A percentile compares a stretch with the other conserved stretches of the same genome.
Evolutionary conservation across 2,113 vertebrate species (phyloP).

Genomic region (Oophaga pumilio): DNA sequence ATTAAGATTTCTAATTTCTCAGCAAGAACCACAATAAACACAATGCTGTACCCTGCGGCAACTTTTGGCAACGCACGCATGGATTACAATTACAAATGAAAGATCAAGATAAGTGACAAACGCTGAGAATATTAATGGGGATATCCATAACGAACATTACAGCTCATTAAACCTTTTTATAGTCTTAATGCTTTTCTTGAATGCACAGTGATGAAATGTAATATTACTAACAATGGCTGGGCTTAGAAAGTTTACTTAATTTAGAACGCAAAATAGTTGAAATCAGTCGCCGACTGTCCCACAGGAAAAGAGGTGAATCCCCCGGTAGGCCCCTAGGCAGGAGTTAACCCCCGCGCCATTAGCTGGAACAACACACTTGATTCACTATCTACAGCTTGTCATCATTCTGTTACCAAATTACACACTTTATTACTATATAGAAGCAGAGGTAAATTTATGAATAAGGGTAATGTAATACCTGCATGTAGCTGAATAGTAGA

Average conservation of each 20-base stretch:
- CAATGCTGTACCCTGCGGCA: neutral
- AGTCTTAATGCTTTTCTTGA: neutral
- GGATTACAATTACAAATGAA: neutral
- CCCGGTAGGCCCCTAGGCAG: too few species aligned
- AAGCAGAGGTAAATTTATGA: too few species aligned
- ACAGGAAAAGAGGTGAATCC: too few species aligned
- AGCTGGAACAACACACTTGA: too few species aligned
- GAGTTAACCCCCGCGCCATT: too few species aligned
- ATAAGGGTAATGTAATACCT: too few species aligned
- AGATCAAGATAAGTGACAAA: slow-evolving; percentile 16
- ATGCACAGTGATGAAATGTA: neutral
- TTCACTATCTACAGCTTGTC: too few species aligned
- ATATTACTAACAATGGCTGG: neutral
- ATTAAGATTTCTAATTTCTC: slow-evolving; percentile 28
- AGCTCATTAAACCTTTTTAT: slow-evolving; percentile 8
- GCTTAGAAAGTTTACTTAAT: neutral
- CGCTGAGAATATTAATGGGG: neutral
- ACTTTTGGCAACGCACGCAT: neutral
- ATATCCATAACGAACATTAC: slow-evolving; percentile 5
- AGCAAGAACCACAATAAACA: neutral
- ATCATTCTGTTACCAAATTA: too few species aligned
- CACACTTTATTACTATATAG: too few species aligned
- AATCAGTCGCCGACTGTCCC: too few species aligned
- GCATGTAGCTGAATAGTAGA: too few species aligned
- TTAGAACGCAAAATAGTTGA: neutral